These are phyloP conservation scores for Tichodroma muraria DNA, from an alignment of 2,113 vertebrate species.

Conservation along the genomic window DNA sequence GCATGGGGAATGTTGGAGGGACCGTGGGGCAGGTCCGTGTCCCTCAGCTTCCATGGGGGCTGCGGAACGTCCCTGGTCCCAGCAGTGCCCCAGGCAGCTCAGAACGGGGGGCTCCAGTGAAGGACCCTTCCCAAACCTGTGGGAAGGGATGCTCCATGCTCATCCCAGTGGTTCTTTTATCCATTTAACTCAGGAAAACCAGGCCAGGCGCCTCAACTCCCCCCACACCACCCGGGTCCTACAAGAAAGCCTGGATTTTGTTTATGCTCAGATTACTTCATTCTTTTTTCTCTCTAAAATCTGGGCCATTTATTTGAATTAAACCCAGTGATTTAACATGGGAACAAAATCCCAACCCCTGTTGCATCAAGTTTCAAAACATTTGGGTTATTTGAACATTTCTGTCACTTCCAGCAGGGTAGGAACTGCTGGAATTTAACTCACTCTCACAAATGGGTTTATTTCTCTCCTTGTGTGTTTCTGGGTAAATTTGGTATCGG, in stretches of 20 bases:
- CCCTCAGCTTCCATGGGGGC: rapidly evolving
- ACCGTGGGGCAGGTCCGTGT: rapidly evolving
- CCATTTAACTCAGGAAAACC: neutral
- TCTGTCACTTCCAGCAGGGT: constrained; percentile 19
- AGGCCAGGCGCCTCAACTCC: neutral
- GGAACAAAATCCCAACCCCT: neutral
- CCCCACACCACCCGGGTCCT: rapidly evolving
- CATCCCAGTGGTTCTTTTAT: neutral
- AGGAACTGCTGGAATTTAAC: constrained; percentile 26
- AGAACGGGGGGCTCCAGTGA: rapidly evolving
- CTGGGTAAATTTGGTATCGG: neutral
- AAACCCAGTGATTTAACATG: neutral
- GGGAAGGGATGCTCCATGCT: neutral
- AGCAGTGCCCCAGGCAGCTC: neutral
- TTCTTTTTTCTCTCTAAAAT: neutral
- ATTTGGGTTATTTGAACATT: constrained; percentile 22
- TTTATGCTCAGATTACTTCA: neutral
- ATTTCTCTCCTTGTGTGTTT: neutral
- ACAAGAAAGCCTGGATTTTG: neutral
- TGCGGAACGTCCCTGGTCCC: rapidly evolving
- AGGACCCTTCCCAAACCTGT: neutral
- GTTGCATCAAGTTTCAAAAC: constrained; percentile 3
- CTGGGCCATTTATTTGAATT: neutral
- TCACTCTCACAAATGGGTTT: neutral
- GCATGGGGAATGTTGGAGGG: neutral